These are phyloP conservation scores for Argynnis bischoffii DNA, from an alignment of 2,888 invertebrate species.

Conservation along the genomic window DNA sequence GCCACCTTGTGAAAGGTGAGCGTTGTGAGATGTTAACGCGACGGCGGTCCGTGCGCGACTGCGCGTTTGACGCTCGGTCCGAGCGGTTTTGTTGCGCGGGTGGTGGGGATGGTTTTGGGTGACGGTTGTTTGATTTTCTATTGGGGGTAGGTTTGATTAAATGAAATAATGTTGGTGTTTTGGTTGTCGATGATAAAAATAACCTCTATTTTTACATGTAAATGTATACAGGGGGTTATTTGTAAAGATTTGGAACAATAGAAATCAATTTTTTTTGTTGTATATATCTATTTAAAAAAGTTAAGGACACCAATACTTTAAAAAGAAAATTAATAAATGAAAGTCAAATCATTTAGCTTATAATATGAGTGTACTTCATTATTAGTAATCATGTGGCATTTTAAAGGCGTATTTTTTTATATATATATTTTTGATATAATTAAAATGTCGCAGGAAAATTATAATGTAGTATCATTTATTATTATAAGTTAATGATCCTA, in stretches of 20 bases:
- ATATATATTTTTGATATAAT: not conserved
- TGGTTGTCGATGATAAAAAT: too few species aligned
- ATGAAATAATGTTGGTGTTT: too few species aligned
- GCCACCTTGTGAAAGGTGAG: slow-evolving; percentile 96
- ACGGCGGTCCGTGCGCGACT: slow-evolving; percentile 34
- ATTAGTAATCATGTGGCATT: too few species aligned
- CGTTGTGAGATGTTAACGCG: slow-evolving; percentile 47
- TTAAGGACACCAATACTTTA: too few species aligned
- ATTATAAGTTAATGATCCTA: slow-evolving; percentile 1
- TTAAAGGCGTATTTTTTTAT: not conserved
- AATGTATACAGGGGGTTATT: too few species aligned
- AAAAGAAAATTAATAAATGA: too few species aligned
- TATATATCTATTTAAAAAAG: too few species aligned
- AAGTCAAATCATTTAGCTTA: too few species aligned
- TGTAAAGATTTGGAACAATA: too few species aligned
- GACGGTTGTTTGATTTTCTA: not conserved
- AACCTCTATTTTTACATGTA: too few species aligned
- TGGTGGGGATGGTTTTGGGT: slow-evolving; percentile 28
- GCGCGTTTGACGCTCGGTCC: slow-evolving; percentile 38
- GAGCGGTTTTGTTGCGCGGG: slow-evolving; percentile 40
- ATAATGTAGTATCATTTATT: not conserved
- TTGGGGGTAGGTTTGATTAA: slow-evolving; percentile 8
- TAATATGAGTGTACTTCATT: too few species aligned
- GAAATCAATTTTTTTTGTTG: too few species aligned
- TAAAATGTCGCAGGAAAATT: not conserved